phyloP scores from a whole-genome alignment of 2,113 vertebrate genomes.

The Eulemur macaco region DNA sequence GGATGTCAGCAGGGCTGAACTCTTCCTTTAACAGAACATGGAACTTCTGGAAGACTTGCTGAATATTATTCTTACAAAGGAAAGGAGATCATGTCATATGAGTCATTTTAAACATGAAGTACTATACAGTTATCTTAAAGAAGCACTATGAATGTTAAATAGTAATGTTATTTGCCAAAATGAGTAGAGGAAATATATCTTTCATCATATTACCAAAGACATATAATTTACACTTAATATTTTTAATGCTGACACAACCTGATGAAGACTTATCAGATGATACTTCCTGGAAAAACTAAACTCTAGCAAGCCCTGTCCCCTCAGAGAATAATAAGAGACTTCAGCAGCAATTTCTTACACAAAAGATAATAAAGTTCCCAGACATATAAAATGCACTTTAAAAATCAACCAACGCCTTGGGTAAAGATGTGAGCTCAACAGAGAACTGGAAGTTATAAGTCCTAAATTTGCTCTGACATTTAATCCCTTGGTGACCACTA shows the following conservation, averaged over 20 bases:
- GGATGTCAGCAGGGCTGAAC: conserved; percentile 94
- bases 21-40: conserved; percentile 94
- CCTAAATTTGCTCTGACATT: conserved; percentile 41
- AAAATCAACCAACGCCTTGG: conserved; percentile 20
- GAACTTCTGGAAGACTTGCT: conserved; percentile 96
- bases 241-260: conserved; percentile 29
- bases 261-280: not conserved
- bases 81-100: not conserved
- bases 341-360: conserved; percentile 48
- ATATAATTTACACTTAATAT: not conserved
- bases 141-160: not conserved
- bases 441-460: not conserved
- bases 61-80: conserved; percentile 93
- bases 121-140: not conserved
- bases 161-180: conserved; percentile 11
- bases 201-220: conserved; percentile 32
- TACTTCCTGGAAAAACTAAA: conserved; percentile 42
- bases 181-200: not conserved
- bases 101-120: not conserved
- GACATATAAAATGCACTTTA: conserved; percentile 48
- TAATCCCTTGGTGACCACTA: not conserved
- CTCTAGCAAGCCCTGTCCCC: not conserved
- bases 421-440: conserved; percentile 41
- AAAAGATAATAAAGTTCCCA: conserved; percentile 48
- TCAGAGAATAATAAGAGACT: not conserved